Conservation (phyloP, 1,140 invertebrate species). For the Choristoneura fumiferana region DNA sequence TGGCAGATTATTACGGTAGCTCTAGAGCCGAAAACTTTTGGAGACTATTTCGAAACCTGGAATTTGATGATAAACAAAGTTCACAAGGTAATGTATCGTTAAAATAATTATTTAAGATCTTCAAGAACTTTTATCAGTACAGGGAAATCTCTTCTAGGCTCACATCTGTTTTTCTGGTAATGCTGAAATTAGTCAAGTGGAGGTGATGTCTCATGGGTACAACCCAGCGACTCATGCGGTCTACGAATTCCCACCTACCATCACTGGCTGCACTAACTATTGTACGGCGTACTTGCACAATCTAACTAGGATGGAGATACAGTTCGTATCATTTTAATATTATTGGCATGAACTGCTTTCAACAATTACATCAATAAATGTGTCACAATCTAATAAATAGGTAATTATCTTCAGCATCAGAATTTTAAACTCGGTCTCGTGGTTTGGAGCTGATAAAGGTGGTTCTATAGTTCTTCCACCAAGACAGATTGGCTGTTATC, state of each 20-base stretch:
- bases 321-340: slow-evolving; percentile 51
- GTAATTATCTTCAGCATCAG: slow-evolving; percentile 50
- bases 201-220: slow-evolving; percentile 64
- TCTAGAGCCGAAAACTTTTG: slow-evolving; percentile 57
- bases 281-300: slow-evolving; percentile 62
- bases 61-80: slow-evolving; percentile 58
- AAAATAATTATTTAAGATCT: too few species aligned
- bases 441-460: slow-evolving; percentile 59
- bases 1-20: slow-evolving; percentile 70
- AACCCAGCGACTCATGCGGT: slow-evolving; percentile 55
- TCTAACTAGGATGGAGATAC: slow-evolving; percentile 64
- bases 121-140: too few species aligned
- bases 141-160: slow-evolving; percentile 30
- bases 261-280: slow-evolving; percentile 63
- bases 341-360: neutral
- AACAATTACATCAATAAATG: neutral
- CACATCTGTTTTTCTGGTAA: slow-evolving; percentile 50
- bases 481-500: slow-evolving; percentile 55
- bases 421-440: slow-evolving; percentile 50
- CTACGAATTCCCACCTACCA: slow-evolving; percentile 63
- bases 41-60: slow-evolving; percentile 67
- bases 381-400: slow-evolving; percentile 3
- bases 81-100: slow-evolving; percentile 58
- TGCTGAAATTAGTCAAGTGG: slow-evolving; percentile 57
- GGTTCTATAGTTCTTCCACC: slow-evolving; percentile 57